phyloP scores from a whole-genome alignment of 2,113 vertebrate species.

The Sterna hirundo region DNA sequence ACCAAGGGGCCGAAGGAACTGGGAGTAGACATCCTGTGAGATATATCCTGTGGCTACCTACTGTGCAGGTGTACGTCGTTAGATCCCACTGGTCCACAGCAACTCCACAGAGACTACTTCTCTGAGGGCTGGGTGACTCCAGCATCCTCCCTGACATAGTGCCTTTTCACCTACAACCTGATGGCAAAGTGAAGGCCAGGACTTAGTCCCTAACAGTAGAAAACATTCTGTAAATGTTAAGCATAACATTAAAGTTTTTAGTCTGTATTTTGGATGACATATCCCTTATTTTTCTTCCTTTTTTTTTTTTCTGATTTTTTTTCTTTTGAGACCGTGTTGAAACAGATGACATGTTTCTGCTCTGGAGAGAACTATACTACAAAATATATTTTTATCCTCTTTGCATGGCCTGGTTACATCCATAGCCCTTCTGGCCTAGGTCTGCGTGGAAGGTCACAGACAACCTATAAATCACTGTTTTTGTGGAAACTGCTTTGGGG shows the following conservation, averaged over 20 bases:
- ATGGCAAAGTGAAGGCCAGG: background rate
- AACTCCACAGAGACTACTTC: background rate
- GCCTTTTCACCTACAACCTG: background rate
- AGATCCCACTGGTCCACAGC: background rate
- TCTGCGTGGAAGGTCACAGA: background rate
- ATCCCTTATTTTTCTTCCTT: background rate
- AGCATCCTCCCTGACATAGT: background rate
- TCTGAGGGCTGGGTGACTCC: background rate
- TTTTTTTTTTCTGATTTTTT: background rate
- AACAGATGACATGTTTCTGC: background rate
- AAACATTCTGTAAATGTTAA: background rate
- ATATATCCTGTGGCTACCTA: background rate
- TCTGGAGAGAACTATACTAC: background rate
- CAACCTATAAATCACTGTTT: background rate
- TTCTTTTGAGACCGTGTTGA: background rate
- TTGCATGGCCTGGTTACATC: background rate
- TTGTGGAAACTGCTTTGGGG: background rate
- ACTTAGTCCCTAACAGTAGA: background rate
- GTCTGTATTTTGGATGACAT: background rate
- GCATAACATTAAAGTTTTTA: background rate
- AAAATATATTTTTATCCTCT: background rate
- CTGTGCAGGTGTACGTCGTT: rapidly evolving
- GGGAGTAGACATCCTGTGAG: background rate
- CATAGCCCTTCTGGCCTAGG: background rate
- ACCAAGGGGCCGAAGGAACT: background rate